Base-by-base conservation (phyloP, 2,888 invertebrate genomes). In the Plagodis dolabraria region DNA sequence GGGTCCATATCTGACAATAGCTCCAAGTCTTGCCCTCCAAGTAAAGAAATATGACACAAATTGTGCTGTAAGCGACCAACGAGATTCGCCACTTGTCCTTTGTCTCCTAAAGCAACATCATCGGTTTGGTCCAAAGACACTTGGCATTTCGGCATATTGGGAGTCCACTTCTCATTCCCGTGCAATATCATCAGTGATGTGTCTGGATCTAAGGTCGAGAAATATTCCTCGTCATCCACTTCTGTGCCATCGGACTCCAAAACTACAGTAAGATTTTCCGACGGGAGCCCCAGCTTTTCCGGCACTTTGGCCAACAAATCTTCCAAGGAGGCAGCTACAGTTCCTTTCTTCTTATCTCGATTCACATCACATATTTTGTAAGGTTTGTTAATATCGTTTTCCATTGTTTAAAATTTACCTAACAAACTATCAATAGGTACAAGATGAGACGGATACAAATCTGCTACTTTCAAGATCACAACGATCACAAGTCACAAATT, bases 151-250 rank as follows among this genome's bases (percentile, higher is more conserved):
- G 95, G 94, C 85, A 93, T 93, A 68, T 94, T 92, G 2, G 94
- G 94, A 60, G 93, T 89, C 97, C 97, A 97, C 79, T 95, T 96
- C 82, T 97, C 96, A 70, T 94, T 94, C 7, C 95, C 95, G 67
- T 95, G 94, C 53, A 98, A 93, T 51, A 97, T 95, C 96, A 98
- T 97, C 64, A 97, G 93, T 76, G 95, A 95, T 12, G 98, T 97
- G 77, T 98, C 97, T 67, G 96, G 96, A 74, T 98, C 98, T 66
- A 98, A 92, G 4, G 98, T 98, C 49, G 96, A 96, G 85, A 98
- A 98, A 87, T 98, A 98, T 82, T 98, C 98, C 83, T 98, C 98
- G 79, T 98, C 98, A 75, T 98, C 98, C 51, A 98, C 97, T 93
- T 98, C 98, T 0, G 98, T 98, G 38, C 98, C 98, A 90, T 98